Percentiles rank a stretch among this genome's conserved stretches.
Conservation (phyloP, 2,888 invertebrate genomes). For the Idaea aversata region DNA sequence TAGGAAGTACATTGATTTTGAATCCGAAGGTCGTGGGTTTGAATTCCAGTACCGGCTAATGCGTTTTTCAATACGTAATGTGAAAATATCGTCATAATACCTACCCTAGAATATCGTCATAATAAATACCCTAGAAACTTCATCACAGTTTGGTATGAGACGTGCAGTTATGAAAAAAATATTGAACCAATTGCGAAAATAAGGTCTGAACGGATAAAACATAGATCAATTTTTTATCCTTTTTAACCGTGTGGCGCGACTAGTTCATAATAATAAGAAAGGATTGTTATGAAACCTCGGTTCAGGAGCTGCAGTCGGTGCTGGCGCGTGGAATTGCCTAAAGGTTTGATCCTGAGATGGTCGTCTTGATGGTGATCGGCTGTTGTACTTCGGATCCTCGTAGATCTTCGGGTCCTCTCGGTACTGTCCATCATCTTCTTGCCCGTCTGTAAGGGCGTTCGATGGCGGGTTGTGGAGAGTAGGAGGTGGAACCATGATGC, state of each 20-base stretch:
- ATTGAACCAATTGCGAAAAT: too few species aligned
- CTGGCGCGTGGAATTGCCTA: constrained; percentile 51
- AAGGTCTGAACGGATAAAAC: too few species aligned
- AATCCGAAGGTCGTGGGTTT: too few species aligned
- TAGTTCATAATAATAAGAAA: neutral
- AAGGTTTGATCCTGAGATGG: constrained; percentile 35
- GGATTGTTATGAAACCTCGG: constrained; percentile 36
- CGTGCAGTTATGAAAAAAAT: too few species aligned
- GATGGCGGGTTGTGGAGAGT: constrained; percentile 80
- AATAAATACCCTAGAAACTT: too few species aligned
- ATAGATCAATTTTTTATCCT: too few species aligned
- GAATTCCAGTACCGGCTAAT: too few species aligned
- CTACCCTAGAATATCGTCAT: too few species aligned
- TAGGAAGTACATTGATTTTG: neutral
- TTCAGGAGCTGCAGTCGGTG: constrained; percentile 38
- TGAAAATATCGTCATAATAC: too few species aligned
- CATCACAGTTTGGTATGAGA: too few species aligned
- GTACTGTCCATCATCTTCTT: constrained; percentile 92
- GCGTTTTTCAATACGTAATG: too few species aligned
- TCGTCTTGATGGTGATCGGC: constrained; percentile 43
- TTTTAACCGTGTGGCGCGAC: neutral
- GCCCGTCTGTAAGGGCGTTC: constrained; percentile 80
- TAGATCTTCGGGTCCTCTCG: constrained; percentile 91
- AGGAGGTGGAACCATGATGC: constrained; percentile 92
- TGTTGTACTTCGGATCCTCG: constrained; percentile 84